Percentiles rank a stretch among this genome's conserved stretches.
Evolutionary conservation across 2,113 vertebrate genomes (phyloP).

Genomic region (Gila orcuttii): DNA sequence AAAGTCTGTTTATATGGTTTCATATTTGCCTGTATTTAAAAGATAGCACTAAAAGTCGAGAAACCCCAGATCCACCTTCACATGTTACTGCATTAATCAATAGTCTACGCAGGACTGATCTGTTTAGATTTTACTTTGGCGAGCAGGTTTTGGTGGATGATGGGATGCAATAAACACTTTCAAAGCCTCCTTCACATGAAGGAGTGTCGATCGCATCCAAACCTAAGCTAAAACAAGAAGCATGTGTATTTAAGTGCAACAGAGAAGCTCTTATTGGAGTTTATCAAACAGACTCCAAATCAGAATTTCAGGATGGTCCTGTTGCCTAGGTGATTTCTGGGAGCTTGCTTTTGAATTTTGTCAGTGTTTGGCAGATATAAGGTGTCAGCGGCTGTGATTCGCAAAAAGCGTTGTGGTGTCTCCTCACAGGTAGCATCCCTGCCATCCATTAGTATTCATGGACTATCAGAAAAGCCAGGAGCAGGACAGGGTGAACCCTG

Average conservation of each 20-base stretch:
- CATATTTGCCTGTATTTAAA: conserved; percentile 4
- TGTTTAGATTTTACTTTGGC: conserved; percentile 21
- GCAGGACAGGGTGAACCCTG: neutral
- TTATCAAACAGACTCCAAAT: conserved; percentile 13
- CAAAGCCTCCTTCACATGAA: conserved; percentile 21
- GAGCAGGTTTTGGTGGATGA: neutral
- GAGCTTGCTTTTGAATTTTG: neutral
- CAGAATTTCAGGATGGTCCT: neutral
- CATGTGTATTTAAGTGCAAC: neutral
- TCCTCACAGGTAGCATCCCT: neutral
- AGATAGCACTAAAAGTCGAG: neutral
- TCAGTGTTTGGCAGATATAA: neutral
- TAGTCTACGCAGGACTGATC: neutral
- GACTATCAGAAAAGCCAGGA: neutral
- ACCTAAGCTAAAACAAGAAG: conserved; percentile 13
- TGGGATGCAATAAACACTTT: conserved; percentile 16
- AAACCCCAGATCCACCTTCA: conserved; percentile 16
- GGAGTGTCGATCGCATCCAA: conserved; percentile 11
- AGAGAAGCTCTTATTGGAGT: neutral
- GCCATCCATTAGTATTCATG: conserved; percentile 8
- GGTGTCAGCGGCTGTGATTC: neutral
- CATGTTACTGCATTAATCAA: neutral
- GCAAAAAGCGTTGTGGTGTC: neutral
- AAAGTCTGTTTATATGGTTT: neutral
- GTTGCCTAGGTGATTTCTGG: conserved; percentile 50